Base-by-base conservation (phyloP, 53 echinoderm and acorn worm species). In the Holothuria scabra region DNA sequence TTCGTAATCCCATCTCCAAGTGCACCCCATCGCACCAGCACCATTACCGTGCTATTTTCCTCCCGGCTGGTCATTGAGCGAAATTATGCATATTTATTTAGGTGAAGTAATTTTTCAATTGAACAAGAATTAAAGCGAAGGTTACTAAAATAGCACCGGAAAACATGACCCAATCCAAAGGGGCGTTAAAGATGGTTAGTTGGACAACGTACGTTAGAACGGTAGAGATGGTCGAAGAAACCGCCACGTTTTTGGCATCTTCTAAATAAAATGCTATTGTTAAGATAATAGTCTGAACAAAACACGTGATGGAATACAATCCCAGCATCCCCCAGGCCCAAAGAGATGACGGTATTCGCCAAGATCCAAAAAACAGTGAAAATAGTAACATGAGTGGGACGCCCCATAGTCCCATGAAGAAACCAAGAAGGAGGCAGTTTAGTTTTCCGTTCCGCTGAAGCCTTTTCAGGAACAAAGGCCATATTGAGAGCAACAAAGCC, bases 211-310 rank as follows among this genome's bases (percentile, higher is more conserved):
- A 67, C 3, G 67, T 32, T 16, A 67, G 34, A 18, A 67, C 67
- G 8, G 67, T 67, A 9, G 67, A 67, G 30, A 67, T 67, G 8
- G 67, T 67, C 6, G 67, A 67, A 8, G 67, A 67, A 22, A 67
- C 30, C 2, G 67, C 67, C 3, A 67, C 67, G 16, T 31, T 13
- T 20, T 67, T 67, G 16, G 14, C 30, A 35, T 67, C 67, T 20
- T 24, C 30, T 29, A 21, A 32, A 35, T 29, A 3, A 14, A 67
- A 29, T 32, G 67, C 67, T 24, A 29, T 29, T 0, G 35, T 20
- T 5, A 20, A 35, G 18, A 67, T 7, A 20, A 67, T 8, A 10
- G 2, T 12, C 34, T 67, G 67, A 0, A 32, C 7, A 7, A 67
- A 67, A 8, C 67, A 67, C 0, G 8, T 22, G 25, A 29, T 13